A percentile compares a stretch with the other conserved stretches of the same genome.
These are phyloP conservation scores for Eulithis prunata DNA, from an alignment of 2,888 invertebrate genomes.

Conservation along the genomic window DNA sequence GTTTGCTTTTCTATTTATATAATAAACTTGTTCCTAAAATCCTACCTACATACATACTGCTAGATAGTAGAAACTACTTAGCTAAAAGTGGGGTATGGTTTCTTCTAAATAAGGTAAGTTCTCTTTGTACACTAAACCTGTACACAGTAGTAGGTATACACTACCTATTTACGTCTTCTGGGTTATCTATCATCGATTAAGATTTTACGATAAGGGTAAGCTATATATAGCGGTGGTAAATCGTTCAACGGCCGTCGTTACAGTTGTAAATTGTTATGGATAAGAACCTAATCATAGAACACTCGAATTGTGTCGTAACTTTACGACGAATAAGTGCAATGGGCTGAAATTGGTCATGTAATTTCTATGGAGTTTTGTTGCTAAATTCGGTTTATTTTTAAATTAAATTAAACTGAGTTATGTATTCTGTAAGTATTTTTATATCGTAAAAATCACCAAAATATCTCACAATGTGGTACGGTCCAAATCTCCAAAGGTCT, in stretches of 20 bases:
- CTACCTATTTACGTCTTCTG: background rate
- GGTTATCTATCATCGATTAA: constrained; percentile 56
- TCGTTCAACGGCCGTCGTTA: constrained; percentile 74
- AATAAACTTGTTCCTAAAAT: too few species aligned
- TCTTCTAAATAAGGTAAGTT: too few species aligned
- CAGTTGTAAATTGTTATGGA: constrained; percentile 61
- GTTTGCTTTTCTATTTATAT: too few species aligned
- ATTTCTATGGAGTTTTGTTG: constrained; percentile 47
- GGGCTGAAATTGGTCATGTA: constrained; percentile 64
- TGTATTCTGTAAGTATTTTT: too few species aligned
- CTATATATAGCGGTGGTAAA: constrained; percentile 76
- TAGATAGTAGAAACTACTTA: too few species aligned
- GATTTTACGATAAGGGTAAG: constrained; percentile 70
- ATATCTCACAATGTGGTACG: constrained; percentile 71
- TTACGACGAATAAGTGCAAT: constrained; percentile 51
- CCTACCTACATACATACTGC: too few species aligned
- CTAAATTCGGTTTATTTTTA: too few species aligned
- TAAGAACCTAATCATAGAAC: constrained; percentile 49
- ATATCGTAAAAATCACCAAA: background rate
- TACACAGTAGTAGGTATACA: too few species aligned
- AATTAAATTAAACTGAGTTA: too few species aligned
- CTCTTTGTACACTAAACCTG: too few species aligned
- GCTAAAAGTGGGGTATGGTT: too few species aligned
- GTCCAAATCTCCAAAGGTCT: constrained; percentile 83
- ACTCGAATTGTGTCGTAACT: constrained; percentile 47